These are phyloP conservation scores for Sitophilus oryzae DNA, from an alignment of 1,140 invertebrate species.

Conservation along the genomic window DNA sequence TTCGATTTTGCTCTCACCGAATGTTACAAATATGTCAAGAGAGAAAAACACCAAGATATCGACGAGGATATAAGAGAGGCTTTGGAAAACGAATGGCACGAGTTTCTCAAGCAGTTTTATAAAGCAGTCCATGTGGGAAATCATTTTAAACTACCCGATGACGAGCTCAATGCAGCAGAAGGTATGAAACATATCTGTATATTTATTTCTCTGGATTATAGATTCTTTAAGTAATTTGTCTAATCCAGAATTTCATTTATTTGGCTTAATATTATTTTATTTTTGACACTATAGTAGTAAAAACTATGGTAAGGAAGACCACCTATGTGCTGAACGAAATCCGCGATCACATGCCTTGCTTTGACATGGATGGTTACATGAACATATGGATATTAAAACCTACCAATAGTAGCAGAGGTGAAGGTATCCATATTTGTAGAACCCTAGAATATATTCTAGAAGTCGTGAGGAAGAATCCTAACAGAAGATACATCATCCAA, in stretches of 20 bases:
- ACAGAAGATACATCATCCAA: conserved; percentile 77
- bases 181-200: no score
- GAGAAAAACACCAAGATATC: conserved; percentile 50
- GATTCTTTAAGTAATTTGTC: no score
- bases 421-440: conserved; percentile 63
- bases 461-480: conserved; percentile 51
- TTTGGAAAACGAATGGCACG: conserved; percentile 59
- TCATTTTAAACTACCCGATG: conserved; percentile 42
- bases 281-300: conserved; percentile 10
- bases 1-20: conserved; percentile 54
- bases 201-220: no score
- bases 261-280: no score
- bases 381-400: conserved; percentile 95
- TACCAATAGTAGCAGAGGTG: conserved; percentile 74
- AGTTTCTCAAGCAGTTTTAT: conserved; percentile 58
- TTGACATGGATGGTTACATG: conserved; percentile 67
- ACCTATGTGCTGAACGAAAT: conserved; percentile 55
- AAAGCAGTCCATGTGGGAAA: conserved; percentile 45
- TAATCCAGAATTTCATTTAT: no score
- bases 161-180: conserved; percentile 29
- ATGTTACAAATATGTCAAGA: conserved; percentile 50
- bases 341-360: conserved; percentile 56
- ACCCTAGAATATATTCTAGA: conserved; percentile 56
- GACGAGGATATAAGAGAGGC: conserved; percentile 44
- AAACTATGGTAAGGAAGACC: conserved; percentile 48